phyloP scores from a whole-genome alignment of 2,797 vertebrate species.

The Enteromius argenteus region DNA sequence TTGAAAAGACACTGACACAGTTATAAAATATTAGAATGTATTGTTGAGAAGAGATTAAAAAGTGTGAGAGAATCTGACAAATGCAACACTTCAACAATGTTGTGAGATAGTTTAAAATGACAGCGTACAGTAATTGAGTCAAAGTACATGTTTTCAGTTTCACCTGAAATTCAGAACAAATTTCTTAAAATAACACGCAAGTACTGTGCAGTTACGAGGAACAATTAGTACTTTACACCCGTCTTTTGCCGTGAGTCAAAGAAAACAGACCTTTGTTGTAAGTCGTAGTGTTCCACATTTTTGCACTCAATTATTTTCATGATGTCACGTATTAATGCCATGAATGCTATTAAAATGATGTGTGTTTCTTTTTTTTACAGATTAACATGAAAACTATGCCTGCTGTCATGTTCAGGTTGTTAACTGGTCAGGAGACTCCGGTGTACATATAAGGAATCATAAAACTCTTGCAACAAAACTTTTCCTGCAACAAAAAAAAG shows the following conservation, averaged over 20 bases:
- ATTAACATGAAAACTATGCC: conserved; percentile 87
- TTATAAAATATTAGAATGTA: not conserved
- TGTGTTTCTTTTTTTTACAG: conserved; percentile 65
- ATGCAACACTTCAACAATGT: not conserved
- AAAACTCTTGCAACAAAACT: not conserved
- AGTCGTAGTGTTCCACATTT: not conserved
- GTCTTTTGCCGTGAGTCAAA: not conserved
- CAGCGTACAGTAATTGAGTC: not conserved
- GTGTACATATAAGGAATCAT: conserved; percentile 87
- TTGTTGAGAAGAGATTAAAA: not conserved
- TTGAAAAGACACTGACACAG: not conserved
- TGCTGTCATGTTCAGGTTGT: conserved; percentile 96
- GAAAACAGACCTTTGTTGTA: not conserved
- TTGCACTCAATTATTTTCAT: not conserved
- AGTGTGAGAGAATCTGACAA: not conserved
- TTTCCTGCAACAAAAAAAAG: conserved; percentile 12
- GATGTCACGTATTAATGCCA: not conserved
- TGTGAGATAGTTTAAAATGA: no score
- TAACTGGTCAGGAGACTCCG: conserved; percentile 95
- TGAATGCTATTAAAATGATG: not conserved
- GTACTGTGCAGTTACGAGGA: not conserved
- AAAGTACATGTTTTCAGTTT: conserved; percentile 8
- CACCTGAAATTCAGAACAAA: not conserved
- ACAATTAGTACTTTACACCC: conserved; percentile 19
- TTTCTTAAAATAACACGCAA: not conserved